Percentiles rank a stretch among this genome's conserved stretches.
phyloP scores from a whole-genome alignment of 2,113 vertebrate species.

The Neotoma lepida region DNA sequence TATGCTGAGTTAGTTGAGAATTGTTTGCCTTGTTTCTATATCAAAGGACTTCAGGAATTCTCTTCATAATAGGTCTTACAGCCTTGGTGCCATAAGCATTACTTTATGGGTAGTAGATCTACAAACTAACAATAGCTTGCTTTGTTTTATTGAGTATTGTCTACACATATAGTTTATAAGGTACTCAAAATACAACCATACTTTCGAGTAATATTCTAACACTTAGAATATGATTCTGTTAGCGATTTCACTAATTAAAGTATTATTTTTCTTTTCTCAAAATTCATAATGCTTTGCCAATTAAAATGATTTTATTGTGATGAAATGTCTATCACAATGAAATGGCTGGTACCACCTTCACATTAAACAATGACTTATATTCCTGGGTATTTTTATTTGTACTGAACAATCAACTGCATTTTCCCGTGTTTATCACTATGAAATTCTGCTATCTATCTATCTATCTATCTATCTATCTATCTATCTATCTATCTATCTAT shows the following conservation, averaged over 20 bases:
- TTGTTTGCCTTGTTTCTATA: neutral
- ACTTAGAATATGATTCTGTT: neutral
- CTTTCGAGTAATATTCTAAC: slow-evolving; percentile 36
- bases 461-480: no score
- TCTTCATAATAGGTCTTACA: neutral
- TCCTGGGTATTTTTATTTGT: slow-evolving; percentile 47
- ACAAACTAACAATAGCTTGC: neutral
- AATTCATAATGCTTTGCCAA: slow-evolving; percentile 49
- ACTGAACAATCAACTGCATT: neutral
- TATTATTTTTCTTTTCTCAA: slow-evolving; percentile 40
- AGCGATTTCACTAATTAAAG: slow-evolving; percentile 51
- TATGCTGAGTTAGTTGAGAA: neutral
- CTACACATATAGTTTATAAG: neutral
- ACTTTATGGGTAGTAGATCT: neutral
- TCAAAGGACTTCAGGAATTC: neutral
- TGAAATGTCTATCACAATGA: slow-evolving; percentile 19
- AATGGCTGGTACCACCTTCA: slow-evolving; percentile 3
- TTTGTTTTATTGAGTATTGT: slow-evolving; percentile 47
- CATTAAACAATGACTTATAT: slow-evolving; percentile 43
- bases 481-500: no score
- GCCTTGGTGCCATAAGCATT: neutral
- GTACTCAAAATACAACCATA: slow-evolving; percentile 11
- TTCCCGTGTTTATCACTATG: slow-evolving; percentile 37
- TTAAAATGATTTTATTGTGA: slow-evolving; percentile 36
- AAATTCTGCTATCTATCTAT: neutral